A percentile compares a stretch with the other conserved stretches of the same genome.
Conservation (phyloP, 2,797 vertebrate species). For the Macropodus opercularis region DNA sequence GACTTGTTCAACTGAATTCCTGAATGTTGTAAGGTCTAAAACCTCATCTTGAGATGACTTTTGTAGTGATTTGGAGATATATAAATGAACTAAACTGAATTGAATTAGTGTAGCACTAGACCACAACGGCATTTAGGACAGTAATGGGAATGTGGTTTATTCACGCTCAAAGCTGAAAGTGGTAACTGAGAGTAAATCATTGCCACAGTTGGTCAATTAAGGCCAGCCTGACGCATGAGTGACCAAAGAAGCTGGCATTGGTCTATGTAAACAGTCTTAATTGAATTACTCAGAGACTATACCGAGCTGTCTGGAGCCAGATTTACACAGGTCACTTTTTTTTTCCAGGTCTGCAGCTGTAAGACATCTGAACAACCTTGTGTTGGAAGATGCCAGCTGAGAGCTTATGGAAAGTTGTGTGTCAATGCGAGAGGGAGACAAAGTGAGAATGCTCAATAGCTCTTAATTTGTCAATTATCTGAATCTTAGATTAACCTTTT, state of each 20-base stretch:
- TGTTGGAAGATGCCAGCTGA: conserved; percentile 41
- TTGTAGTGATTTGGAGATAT: no score
- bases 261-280: conserved; percentile 53
- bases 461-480: no score
- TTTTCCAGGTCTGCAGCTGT: conserved; percentile 52
- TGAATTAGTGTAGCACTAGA: neutral
- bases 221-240: conserved; percentile 29
- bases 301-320: conserved; percentile 47
- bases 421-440: neutral
- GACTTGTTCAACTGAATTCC: no score
- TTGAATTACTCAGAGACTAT: conserved; percentile 63
- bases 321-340: conserved; percentile 71
- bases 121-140: conserved; percentile 1
- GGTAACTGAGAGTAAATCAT: conserved; percentile 33
- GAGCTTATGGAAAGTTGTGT: no score
- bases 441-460: no score
- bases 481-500: no score
- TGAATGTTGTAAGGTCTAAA: no score
- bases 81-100: no score
- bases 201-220: conserved; percentile 25
- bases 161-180: conserved; percentile 23
- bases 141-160: conserved; percentile 19
- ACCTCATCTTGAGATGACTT: no score
- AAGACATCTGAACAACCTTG: conserved; percentile 61
- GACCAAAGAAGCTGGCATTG: conserved; percentile 58